These are phyloP conservation scores for Amiota mariae DNA, from an alignment of 2,888 invertebrate genomes.

Conservation along the genomic window DNA sequence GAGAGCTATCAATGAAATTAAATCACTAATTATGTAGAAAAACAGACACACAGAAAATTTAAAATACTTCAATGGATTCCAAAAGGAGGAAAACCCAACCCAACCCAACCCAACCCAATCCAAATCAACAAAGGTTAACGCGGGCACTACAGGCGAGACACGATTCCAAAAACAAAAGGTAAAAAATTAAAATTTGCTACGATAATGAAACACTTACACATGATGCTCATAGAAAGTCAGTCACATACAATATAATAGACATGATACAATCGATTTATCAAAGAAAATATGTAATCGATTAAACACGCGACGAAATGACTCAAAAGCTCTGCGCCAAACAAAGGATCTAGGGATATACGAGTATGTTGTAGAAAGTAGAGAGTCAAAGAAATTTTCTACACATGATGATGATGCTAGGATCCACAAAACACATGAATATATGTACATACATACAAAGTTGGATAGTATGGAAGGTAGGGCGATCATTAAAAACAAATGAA, in stretches of 20 bases:
- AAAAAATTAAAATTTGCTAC: slow-evolving; percentile 4
- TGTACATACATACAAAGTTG: background rate
- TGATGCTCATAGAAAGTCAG: slow-evolving; percentile 21
- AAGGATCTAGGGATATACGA: background rate
- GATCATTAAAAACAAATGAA: background rate
- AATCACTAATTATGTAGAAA: slow-evolving; percentile 23
- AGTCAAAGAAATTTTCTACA: too few species aligned
- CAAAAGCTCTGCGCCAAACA: background rate
- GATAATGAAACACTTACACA: too few species aligned
- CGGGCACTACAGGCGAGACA: background rate
- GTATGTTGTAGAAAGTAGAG: background rate
- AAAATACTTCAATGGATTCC: slow-evolving; percentile 19
- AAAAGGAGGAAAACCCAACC: background rate
- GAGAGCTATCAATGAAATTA: background rate
- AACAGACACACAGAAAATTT: slow-evolving; percentile 1
- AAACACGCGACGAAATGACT: background rate
- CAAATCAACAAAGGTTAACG: slow-evolving; percentile 1
- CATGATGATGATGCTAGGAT: too few species aligned
- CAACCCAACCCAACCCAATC: background rate
- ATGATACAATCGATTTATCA: slow-evolving; percentile 21
- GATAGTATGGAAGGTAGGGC: background rate
- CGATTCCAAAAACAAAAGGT: background rate
- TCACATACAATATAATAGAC: background rate
- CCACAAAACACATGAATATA: slow-evolving; percentile 1
- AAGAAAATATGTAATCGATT: slow-evolving; percentile 33